Evolutionary conservation across 2,113 vertebrate species (phyloP).

Genomic region (Alexandromys fortis): DNA sequence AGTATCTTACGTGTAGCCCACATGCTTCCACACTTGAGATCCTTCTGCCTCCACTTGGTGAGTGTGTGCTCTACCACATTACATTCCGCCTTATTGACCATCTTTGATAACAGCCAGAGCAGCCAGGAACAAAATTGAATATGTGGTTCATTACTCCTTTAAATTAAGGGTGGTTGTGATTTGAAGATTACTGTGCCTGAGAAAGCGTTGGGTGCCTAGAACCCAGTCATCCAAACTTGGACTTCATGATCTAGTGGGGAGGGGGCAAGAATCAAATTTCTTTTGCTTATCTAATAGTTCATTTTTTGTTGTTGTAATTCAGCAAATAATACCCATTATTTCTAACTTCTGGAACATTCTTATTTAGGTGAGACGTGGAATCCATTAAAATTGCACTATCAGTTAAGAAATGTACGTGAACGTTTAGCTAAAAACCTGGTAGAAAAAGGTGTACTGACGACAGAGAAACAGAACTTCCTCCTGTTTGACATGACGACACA

Average conservation of each 20-base stretch:
- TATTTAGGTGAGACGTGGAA: slow-evolving; percentile 96
- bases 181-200: slow-evolving; percentile 20
- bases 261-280: not conserved
- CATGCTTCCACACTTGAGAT: not conserved
- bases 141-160: not conserved
- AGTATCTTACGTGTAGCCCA: not conserved
- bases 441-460: slow-evolving; percentile 97
- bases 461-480: slow-evolving; percentile 99
- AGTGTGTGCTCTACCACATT: not conserved
- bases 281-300: not conserved
- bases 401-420: slow-evolving; percentile 95
- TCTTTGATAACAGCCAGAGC: slow-evolving; percentile 17
- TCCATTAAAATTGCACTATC: slow-evolving; percentile 97
- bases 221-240: not conserved
- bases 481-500: slow-evolving; percentile 99
- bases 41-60: not conserved
- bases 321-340: slow-evolving; percentile 12
- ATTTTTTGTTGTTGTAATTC: not conserved
- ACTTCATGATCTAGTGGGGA: not conserved
- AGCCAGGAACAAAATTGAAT: not conserved
- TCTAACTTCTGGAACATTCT: slow-evolving; percentile 72
- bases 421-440: slow-evolving; percentile 97
- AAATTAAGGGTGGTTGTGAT: not conserved
- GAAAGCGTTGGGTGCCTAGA: not conserved
- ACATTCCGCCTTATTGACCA: not conserved